These are phyloP conservation scores for Lasioglossum pauxillum DNA, from an alignment of 2,888 invertebrate genomes.

Conservation along the genomic window DNA sequence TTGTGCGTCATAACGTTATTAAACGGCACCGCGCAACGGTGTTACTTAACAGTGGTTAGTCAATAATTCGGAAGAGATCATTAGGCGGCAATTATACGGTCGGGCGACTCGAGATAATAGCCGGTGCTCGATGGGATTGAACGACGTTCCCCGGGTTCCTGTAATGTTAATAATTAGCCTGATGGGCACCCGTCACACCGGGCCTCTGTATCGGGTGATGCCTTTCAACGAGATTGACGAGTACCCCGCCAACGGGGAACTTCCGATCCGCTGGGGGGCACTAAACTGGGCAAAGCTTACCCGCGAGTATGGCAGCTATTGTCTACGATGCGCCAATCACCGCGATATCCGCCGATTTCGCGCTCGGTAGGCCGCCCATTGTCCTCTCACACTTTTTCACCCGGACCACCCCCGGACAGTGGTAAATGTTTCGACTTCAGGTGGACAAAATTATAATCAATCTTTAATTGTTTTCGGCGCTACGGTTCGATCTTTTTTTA, in stretches of 20 bases:
- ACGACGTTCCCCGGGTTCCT: slow-evolving; percentile 17
- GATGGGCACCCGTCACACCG: not conserved
- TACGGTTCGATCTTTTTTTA: too few relatives aligned
- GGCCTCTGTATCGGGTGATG: not conserved
- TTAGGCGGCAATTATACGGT: slow-evolving; percentile 59
- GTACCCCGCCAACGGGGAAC: not conserved
- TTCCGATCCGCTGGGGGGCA: not conserved
- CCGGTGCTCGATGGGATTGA: slow-evolving; percentile 24
- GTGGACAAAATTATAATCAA: too few relatives aligned
- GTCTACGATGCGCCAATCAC: not conserved
- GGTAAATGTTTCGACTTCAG: too few relatives aligned
- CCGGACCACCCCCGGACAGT: not conserved
- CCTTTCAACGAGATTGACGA: slow-evolving; percentile 19
- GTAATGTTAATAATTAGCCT: slow-evolving; percentile 49
- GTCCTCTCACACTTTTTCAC: not conserved
- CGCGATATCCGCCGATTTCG: not conserved
- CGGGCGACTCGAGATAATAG: slow-evolving; percentile 46
- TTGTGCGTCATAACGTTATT: slow-evolving; percentile 64
- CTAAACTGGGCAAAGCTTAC: not conserved
- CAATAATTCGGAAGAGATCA: slow-evolving; percentile 73
- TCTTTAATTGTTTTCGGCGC: too few relatives aligned
- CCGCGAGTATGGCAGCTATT: not conserved
- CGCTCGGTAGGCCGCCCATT: not conserved
- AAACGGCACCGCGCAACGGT: slow-evolving; percentile 42
- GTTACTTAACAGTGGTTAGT: slow-evolving; percentile 66